Evolutionary conservation across 2,888 invertebrate species (phyloP).

Genomic region (Noctua comes): DNA sequence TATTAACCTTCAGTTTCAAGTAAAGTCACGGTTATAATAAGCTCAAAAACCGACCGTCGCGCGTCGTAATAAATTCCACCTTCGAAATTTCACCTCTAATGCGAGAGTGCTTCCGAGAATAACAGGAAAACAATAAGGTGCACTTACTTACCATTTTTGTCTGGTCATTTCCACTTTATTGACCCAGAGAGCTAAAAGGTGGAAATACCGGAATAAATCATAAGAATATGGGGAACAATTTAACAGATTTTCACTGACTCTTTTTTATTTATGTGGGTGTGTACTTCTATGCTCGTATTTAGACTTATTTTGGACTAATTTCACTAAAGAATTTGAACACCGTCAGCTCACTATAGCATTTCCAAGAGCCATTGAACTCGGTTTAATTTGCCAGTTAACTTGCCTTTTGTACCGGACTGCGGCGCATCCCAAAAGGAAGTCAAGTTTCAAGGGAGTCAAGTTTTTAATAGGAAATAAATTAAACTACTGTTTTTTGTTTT

Average conservation of each 20-base stretch:
- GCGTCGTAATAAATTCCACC: neutral
- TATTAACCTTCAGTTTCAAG: neutral
- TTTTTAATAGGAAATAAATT: neutral
- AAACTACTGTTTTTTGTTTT: too few relatives aligned
- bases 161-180: conserved; percentile 2
- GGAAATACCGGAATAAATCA: neutral
- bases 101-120: neutral
- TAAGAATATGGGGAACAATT: neutral
- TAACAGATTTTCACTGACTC: too few relatives aligned
- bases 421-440: neutral
- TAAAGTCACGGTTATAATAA: neutral
- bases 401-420: neutral
- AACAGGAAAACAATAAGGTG: conserved; percentile 21
- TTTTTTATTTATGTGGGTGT: too few relatives aligned
- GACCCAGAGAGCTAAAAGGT: neutral
- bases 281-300: neutral
- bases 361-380: neutral
- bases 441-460: neutral
- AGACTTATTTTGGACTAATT: neutral
- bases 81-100: neutral
- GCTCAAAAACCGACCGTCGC: neutral
- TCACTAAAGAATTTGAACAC: neutral
- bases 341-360: neutral
- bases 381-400: neutral
- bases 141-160: neutral